A percentile compares a stretch with the other conserved stretches of the same genome.
Evolutionary conservation across 2,888 invertebrate genomes (phyloP).

Genomic region (Drosophila affinis): DNA sequence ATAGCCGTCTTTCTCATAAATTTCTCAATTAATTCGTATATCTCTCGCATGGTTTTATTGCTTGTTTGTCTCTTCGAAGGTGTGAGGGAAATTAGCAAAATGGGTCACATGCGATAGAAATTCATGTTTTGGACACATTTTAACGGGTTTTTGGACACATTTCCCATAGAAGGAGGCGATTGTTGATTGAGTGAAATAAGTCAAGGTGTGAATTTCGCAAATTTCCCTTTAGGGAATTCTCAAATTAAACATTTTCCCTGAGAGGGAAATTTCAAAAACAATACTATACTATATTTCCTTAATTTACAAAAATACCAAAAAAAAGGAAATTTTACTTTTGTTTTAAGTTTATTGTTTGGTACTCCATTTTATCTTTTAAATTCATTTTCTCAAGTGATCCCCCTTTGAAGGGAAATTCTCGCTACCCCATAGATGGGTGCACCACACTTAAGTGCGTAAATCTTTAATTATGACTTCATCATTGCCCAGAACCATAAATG

Average conservation of each 20-base stretch:
- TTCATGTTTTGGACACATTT: background rate
- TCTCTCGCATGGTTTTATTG: background rate
- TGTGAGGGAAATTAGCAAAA: constrained; percentile 56
- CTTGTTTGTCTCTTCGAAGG: constrained; percentile 34
- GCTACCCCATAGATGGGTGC: constrained; percentile 21
- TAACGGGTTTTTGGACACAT: background rate
- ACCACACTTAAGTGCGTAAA: constrained; percentile 28
- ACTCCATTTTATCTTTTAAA: too few species aligned
- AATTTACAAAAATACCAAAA: background rate
- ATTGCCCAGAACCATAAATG: constrained; percentile 40
- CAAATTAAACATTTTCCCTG: constrained; percentile 1
- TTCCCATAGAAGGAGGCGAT: background rate
- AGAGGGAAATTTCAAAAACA: too few species aligned
- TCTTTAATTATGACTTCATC: constrained; percentile 67
- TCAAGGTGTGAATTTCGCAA: background rate
- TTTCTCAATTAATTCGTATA: constrained; percentile 65
- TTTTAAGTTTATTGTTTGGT: background rate
- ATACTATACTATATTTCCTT: too few species aligned
- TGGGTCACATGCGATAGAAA: constrained; percentile 54
- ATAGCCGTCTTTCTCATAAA: constrained; percentile 63
- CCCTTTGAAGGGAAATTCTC: constrained; percentile 26
- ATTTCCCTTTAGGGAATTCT: constrained; percentile 17
- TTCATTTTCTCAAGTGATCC: too few species aligned
- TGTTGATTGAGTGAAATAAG: constrained; percentile 15
- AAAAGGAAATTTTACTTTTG: constrained; percentile 15